These are phyloP conservation scores for Glaucidium brasilianum DNA, from an alignment of 2,113 vertebrate species.

Conservation along the genomic window DNA sequence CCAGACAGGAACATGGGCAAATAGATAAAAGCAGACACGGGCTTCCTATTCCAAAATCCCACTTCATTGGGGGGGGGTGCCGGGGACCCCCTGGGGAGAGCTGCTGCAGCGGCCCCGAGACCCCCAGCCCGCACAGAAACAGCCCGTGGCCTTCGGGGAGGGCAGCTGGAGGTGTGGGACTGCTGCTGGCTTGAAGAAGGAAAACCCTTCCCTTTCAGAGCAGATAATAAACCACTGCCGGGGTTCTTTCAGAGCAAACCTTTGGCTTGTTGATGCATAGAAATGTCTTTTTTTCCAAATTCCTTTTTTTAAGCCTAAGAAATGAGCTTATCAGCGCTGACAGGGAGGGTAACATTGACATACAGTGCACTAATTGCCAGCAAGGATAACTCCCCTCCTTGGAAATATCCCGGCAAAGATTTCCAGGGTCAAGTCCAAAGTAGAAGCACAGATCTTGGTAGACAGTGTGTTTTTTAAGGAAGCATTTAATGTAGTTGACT, in stretches of 20 bases:
- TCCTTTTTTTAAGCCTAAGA: background rate
- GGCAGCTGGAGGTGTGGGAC: accelerated
- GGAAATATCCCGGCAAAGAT: background rate
- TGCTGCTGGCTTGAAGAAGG: background rate
- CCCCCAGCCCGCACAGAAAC: background rate
- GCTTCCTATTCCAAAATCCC: background rate
- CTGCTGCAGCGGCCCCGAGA: accelerated
- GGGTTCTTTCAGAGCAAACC: background rate
- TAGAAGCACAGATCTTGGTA: background rate
- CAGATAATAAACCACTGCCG: background rate
- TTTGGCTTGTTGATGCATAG: background rate
- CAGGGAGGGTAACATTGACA: background rate
- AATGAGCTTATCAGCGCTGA: background rate
- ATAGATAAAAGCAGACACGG: background rate
- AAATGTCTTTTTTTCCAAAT: background rate
- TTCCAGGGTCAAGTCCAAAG: background rate
- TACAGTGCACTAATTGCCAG: background rate
- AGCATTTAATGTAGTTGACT: background rate
- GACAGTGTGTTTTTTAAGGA: accelerated
- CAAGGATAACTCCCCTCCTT: background rate
- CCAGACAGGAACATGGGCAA: background rate
- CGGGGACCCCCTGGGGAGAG: background rate
- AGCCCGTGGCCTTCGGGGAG: accelerated
- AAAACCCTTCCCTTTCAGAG: background rate
- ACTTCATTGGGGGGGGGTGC: accelerated